phyloP scores from a whole-genome alignment of 2,888 invertebrate genomes.

The Notodonta dromedarius region DNA sequence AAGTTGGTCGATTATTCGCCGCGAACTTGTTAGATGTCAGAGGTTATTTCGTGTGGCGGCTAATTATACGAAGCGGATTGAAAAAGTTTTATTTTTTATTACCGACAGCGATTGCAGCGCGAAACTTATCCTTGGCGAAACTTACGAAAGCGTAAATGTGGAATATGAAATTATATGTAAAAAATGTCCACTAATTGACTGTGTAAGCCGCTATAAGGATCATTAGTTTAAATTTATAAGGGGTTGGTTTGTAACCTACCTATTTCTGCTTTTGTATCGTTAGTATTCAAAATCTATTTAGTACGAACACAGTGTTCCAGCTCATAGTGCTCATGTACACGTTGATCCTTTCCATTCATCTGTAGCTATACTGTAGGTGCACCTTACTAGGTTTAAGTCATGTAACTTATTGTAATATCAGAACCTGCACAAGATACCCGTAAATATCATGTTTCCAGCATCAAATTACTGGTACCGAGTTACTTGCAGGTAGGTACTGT shows the following conservation, averaged over 20 bases:
- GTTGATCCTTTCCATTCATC: too few species aligned
- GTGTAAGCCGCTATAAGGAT: neutral
- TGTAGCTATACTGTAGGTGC: too few species aligned
- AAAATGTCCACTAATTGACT: slow-evolving; percentile 11
- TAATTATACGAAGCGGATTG: slow-evolving; percentile 53
- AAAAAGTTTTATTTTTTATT: slow-evolving; percentile 40
- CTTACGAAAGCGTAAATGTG: slow-evolving; percentile 42
- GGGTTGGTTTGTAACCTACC: too few species aligned
- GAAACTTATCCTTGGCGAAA: slow-evolving; percentile 46
- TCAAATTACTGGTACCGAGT: too few species aligned
- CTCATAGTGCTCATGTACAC: neutral
- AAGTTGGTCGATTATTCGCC: slow-evolving; percentile 35
- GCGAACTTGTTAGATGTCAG: slow-evolving; percentile 49
- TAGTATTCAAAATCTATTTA: slow-evolving; percentile 2
- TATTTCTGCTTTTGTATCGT: neutral
- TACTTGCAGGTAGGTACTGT: too few species aligned
- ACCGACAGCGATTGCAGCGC: slow-evolving; percentile 33
- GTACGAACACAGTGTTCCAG: neutral
- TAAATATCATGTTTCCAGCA: too few species aligned
- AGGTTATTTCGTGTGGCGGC: slow-evolving; percentile 62
- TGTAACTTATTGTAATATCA: too few species aligned
- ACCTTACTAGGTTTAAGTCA: too few species aligned
- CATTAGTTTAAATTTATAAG: neutral
- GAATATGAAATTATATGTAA: slow-evolving; percentile 17
- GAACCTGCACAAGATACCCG: too few species aligned